Conservation (phyloP, 2,797 vertebrate species). For the Muscicapa striata region DNA sequence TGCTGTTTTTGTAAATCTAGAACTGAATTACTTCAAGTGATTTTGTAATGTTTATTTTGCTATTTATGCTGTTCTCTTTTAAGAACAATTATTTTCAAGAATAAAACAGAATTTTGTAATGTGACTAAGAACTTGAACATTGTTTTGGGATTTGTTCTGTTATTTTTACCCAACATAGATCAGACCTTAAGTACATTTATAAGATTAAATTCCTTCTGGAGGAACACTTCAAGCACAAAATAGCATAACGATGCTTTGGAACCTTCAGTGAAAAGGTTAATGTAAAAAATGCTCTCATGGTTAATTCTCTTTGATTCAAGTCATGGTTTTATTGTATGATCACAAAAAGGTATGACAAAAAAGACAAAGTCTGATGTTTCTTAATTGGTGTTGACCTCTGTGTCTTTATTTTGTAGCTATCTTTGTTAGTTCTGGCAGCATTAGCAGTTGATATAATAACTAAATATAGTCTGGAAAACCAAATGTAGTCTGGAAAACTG, state of each 20-base stretch:
- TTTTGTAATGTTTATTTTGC: background rate
- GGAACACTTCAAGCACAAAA: background rate
- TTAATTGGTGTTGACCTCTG: background rate
- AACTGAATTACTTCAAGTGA: background rate
- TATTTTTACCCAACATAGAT: background rate
- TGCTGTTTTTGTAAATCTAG: background rate
- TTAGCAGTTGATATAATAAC: background rate
- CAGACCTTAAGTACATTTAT: background rate
- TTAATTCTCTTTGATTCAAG: background rate
- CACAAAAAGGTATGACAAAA: background rate
- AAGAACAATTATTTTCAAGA: background rate
- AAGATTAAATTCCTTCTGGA: background rate
- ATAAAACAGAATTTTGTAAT: background rate
- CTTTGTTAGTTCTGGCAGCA: background rate
- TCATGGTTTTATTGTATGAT: background rate
- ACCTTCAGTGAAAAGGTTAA: background rate
- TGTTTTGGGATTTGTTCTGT: background rate
- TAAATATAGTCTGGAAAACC: background rate
- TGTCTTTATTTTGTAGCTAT: background rate
- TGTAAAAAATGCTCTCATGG: background rate
- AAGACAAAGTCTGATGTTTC: too few relatives aligned
- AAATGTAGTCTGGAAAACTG: background rate
- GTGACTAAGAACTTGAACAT: fast-evolving
- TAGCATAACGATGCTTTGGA: background rate
- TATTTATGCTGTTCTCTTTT: background rate